phyloP scores from a whole-genome alignment of 2,113 vertebrate species.

The Calyptommatus sinebrachiatus region DNA sequence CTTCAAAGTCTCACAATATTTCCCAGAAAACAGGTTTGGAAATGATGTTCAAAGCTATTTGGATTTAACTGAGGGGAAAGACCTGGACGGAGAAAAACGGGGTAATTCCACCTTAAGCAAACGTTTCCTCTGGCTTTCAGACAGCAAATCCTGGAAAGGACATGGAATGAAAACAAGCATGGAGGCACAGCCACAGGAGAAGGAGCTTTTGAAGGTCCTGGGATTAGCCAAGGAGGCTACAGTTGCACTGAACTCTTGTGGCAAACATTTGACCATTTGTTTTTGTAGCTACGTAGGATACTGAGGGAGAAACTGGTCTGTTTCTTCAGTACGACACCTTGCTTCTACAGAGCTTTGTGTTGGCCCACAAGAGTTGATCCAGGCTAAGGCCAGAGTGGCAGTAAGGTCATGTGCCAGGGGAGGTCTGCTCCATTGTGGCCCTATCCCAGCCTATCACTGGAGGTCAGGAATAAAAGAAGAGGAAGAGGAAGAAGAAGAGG shows the following conservation, averaged over 20 bases:
- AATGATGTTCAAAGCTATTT: slow-evolving; percentile 5
- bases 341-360: not conserved
- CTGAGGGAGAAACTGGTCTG: slow-evolving; percentile 22
- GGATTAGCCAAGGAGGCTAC: slow-evolving; percentile 11
- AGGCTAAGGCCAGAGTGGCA: no score
- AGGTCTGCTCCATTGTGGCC: no score
- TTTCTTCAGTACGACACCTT: not conserved
- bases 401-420: no score
- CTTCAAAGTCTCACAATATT: slow-evolving; percentile 25
- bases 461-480: no score
- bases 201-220: slow-evolving; percentile 38
- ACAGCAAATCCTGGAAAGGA: not conserved
- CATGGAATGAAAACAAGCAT: not conserved
- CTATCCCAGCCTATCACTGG: no score
- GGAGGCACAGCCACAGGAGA: slow-evolving; percentile 7
- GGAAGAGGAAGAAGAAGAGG: no score
- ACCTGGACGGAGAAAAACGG: slow-evolving; percentile 32
- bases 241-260: slow-evolving; percentile 32
- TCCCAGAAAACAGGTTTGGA: slow-evolving; percentile 17
- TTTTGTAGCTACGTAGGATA: accelerated
- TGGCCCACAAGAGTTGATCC: no score
- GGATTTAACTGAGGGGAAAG: slow-evolving; percentile 17
- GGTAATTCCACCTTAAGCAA: slow-evolving; percentile 35
- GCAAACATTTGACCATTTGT: not conserved
- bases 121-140: slow-evolving; percentile 2